Conservation (phyloP, 1,140 invertebrate genomes). For the Drosophila sproati region DNA sequence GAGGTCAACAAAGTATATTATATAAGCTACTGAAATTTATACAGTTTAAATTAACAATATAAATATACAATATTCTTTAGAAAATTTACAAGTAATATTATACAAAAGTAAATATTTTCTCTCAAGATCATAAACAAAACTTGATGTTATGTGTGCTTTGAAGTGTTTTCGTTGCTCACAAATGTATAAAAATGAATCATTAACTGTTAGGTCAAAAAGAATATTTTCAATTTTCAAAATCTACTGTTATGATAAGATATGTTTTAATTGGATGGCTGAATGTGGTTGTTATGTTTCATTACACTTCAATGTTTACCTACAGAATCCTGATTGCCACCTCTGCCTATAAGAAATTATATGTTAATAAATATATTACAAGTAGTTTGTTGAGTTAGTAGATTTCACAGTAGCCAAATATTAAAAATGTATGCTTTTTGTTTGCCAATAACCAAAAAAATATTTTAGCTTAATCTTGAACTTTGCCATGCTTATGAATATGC, state of each 20-base stretch:
- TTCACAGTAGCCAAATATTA: slow-evolving; percentile 24
- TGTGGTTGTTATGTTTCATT: slow-evolving; percentile 11
- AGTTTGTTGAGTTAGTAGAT: slow-evolving; percentile 37
- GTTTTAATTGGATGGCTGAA: slow-evolving; percentile 8
- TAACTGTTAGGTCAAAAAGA: no score
- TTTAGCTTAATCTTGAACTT: slow-evolving; percentile 63
- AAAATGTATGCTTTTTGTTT: slow-evolving; percentile 12
- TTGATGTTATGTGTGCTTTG: no score
- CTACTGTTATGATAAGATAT: slow-evolving; percentile 11
- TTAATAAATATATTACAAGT: slow-evolving; percentile 60
- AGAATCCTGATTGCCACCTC: slow-evolving; percentile 47
- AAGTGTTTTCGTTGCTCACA: no score
- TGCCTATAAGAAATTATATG: slow-evolving; percentile 71
- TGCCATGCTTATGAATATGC: slow-evolving; percentile 24
- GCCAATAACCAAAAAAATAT: slow-evolving; percentile 46
- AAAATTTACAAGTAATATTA: neutral
- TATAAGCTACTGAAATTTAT: slow-evolving; percentile 7
- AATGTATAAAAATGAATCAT: no score
- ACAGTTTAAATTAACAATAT: slow-evolving; percentile 6
- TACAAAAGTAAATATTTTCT: neutral
- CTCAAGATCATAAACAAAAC: no score
- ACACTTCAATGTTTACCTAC: slow-evolving; percentile 65
- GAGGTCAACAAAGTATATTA: neutral
- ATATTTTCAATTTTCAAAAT: neutral
- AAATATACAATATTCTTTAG: neutral